A percentile compares a stretch with the other conserved stretches of the same genome.
Conservation (phyloP, 2,797 vertebrate genomes). For the Scolopax rusticola region DNA sequence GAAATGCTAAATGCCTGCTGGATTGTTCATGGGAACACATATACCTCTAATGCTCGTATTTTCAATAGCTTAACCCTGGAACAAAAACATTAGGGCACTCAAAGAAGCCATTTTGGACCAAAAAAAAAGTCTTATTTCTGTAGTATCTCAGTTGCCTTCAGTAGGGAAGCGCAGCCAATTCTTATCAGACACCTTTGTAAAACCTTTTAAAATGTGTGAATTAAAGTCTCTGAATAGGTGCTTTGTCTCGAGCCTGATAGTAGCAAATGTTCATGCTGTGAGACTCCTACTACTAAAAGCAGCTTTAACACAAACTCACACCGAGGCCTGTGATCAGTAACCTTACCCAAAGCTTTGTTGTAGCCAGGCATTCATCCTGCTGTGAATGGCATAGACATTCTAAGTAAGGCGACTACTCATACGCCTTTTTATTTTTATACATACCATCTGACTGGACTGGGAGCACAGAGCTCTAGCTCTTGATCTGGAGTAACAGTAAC, state of each 20-base stretch:
- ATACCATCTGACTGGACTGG: neutral
- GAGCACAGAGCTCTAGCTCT: neutral
- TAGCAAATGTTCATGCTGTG: neutral
- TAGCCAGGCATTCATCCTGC: neutral
- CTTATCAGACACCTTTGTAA: neutral
- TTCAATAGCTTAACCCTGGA: neutral
- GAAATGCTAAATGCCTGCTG: neutral
- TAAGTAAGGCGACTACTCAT: neutral
- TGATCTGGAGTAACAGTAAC: neutral
- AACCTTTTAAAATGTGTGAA: neutral
- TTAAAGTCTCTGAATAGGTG: neutral
- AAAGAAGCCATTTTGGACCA: neutral
- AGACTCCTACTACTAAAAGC: neutral
- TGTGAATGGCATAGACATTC: neutral
- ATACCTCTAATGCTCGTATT: neutral
- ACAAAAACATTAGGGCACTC: neutral
- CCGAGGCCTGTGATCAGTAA: neutral
- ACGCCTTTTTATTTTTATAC: neutral
- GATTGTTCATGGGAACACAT: neutral
- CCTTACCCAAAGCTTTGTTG: neutral
- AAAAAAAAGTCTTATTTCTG: neutral
- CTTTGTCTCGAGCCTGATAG: neutral
- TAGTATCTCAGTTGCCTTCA: neutral
- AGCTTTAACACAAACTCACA: neutral
- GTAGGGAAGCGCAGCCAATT: neutral